These are phyloP conservation scores for human (Homo sapiens) DNA, from an alignment of 2,113 vertebrate genomes.

Conservation along the genomic window GRCh38 chr7:137303001-137303500, in stretches of 20 bases:
- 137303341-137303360: neutral
- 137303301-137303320: neutral
- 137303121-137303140: neutral
- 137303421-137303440: neutral
- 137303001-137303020: constrained; percentile 68
- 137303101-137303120: constrained; percentile 12
- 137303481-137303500: neutral
- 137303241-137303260: neutral
- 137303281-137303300: neutral
- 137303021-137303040: constrained; percentile 64
- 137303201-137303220: neutral
- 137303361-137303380: neutral
- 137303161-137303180: neutral
- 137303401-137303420: neutral
- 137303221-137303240: neutral
- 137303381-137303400: neutral
- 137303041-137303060: constrained; percentile 41
- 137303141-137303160: neutral
- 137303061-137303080: neutral
- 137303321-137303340: neutral
- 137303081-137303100: neutral
- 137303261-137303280: neutral
- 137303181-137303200: neutral
- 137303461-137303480: neutral
- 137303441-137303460: neutral